phyloP scores from a whole-genome alignment of 2,797 vertebrate genomes.

The Setipinna tenuifilis region DNA sequence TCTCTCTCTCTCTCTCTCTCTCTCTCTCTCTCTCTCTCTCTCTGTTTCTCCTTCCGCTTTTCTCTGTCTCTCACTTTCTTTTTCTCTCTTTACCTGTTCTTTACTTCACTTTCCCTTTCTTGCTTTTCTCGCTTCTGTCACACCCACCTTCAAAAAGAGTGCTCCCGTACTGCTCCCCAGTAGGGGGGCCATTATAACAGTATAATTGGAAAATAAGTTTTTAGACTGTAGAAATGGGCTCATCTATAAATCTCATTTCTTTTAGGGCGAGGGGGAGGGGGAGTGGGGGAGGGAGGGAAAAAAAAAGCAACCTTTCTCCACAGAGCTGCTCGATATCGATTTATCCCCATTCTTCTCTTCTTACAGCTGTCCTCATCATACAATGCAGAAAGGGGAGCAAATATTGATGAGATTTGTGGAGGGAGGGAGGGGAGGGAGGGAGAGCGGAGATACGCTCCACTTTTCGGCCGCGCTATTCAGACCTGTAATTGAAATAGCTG shows the following conservation, averaged over 20 bases:
- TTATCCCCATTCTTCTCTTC: neutral
- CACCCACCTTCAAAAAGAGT: neutral
- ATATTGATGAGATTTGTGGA: slow-evolving; percentile 21
- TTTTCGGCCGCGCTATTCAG: neutral
- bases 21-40: slow-evolving; percentile 4
- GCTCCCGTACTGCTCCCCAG: neutral
- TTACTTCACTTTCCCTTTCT: slow-evolving; percentile 19
- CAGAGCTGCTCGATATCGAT: neutral
- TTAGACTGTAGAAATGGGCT: slow-evolving; percentile 46
- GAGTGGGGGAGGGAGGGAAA: neutral
- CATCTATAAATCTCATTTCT: slow-evolving; percentile 48
- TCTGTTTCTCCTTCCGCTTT: neutral
- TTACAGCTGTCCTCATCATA: slow-evolving; percentile 8
- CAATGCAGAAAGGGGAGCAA: slow-evolving; percentile 11
- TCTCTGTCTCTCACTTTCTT: slow-evolving; percentile 36
- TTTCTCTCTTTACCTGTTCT: slow-evolving; percentile 8
- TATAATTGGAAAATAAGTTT: slow-evolving; percentile 64
- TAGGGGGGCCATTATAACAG: slow-evolving; percentile 51
- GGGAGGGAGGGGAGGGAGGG: too few relatives aligned
- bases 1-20: neutral
- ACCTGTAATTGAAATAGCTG: neutral
- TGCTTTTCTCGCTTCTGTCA: slow-evolving; percentile 21
- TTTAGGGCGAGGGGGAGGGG: slow-evolving; percentile 37
- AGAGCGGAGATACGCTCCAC: neutral
- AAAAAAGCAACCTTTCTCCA: neutral